Base-by-base conservation (phyloP, 2,888 invertebrate species). In the Lasioglossum lativentre region DNA sequence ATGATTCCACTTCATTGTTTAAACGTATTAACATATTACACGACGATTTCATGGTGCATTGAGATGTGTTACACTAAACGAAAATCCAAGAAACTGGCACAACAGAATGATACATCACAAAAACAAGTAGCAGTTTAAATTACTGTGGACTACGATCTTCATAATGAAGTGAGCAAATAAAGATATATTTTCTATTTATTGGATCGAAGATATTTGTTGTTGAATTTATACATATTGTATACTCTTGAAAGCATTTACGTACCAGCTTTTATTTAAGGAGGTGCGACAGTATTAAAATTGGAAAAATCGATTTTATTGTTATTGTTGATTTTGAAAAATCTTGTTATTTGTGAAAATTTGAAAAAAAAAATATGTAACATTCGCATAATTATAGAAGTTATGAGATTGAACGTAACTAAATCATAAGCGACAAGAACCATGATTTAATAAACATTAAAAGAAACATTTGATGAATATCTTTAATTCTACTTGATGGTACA, bases 11-110 rank as follows among this genome's bases (percentile, higher is more conserved):
- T 97, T 68, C 97, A 97, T 92, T 96, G 96, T 86, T 95, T 97
- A 2, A 97, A 97, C 89, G 96, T 97, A 52, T 96, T 97, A 91
- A 96, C 97, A 0, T 97, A 96, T 94, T 88, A 96, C 8, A 97
- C 97, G 0, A 96, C 96, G 0, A 92, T 96, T 16, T 96, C 96
- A 2, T 97, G 97, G 97, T 95, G 96, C 2, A 82, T 96, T 8
- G 97, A 97, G 90, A 96, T 95, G 88, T 96, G 94, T 45, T 80
- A 91, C 12, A 85, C 85, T 6, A 91, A 80, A 68, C 86, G 83
- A 72, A 91, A 84, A 75, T 70, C 52, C 1, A 75, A 30, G 10
- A 75, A 40, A 19, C 27, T 16, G 14, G 14, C 8, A 10, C 4
- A n/a, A 30, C 23, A 30, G 2, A 52, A 52, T 14, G 42, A 27